Percentiles rank a stretch among this genome's conserved stretches.
These are phyloP conservation scores for Macrochelys suwanniensis DNA, from an alignment of 2,797 vertebrate species.

Conservation along the genomic window DNA sequence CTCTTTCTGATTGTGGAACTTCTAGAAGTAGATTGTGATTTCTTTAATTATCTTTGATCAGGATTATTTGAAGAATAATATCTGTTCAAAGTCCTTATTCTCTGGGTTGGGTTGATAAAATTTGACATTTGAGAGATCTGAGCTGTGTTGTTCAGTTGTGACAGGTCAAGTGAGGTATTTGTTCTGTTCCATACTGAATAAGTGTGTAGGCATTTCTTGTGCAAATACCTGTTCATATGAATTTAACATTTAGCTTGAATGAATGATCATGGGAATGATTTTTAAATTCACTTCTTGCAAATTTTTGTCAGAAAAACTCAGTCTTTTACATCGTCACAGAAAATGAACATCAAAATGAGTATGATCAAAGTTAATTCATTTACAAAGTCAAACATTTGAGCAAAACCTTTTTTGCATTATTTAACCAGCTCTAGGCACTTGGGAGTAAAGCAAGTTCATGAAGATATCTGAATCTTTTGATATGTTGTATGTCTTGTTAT, in stretches of 20 bases:
- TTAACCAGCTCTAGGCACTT: fast-evolving
- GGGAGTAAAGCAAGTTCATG: background rate
- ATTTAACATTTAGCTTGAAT: background rate
- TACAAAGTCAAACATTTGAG: background rate
- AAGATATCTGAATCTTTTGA: background rate
- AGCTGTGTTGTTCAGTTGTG: background rate
- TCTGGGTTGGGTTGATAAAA: background rate
- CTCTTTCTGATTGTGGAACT: background rate
- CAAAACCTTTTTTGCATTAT: background rate
- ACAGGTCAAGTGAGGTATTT: background rate
- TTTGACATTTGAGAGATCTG: background rate
- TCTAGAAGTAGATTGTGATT: background rate
- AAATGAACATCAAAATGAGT: background rate
- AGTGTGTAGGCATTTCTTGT: background rate
- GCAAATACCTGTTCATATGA: background rate
- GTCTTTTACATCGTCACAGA: background rate
- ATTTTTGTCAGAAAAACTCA: background rate
- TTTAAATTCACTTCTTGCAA: background rate
- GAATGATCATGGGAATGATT: background rate
- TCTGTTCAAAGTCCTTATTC: background rate
- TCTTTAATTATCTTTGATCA: background rate
- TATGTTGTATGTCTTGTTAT: fast-evolving
- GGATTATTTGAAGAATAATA: background rate
- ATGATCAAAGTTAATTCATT: background rate
- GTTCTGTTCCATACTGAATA: background rate